These are phyloP conservation scores for Trichogramma evanescens DNA, from an alignment of 2,888 invertebrate species.

Conservation along the genomic window DNA sequence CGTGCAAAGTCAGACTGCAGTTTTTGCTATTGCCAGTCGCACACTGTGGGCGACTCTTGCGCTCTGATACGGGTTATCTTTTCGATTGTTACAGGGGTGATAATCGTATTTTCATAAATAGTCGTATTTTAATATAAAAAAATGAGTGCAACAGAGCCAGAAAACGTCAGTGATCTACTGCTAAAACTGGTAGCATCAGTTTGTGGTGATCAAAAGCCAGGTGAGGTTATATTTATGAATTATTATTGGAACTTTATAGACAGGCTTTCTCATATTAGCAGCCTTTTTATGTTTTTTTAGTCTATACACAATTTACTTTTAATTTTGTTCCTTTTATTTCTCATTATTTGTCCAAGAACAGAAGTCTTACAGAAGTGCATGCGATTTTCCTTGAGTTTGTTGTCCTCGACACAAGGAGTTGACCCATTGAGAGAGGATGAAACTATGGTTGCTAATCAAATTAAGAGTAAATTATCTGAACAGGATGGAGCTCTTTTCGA, in stretches of 20 bases:
- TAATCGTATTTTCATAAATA: not conserved
- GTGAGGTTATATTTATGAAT: conserved; percentile 27
- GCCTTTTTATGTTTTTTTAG: not conserved
- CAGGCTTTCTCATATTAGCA: too few relatives aligned
- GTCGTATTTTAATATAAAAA: not conserved
- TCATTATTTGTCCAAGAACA: conserved; percentile 11
- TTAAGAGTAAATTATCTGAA: conserved; percentile 37
- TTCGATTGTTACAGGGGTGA: too few relatives aligned
- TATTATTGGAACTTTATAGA: not conserved
- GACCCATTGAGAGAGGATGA: conserved; percentile 40
- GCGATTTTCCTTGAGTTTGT: conserved; percentile 37
- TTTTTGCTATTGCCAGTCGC: too few relatives aligned
- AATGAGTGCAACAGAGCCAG: conserved; percentile 37
- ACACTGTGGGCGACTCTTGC: too few relatives aligned
- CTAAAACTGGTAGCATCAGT: conserved; percentile 41
- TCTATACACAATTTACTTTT: not conserved
- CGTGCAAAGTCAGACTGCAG: too few relatives aligned
- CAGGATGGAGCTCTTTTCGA: conserved; percentile 38
- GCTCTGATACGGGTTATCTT: too few relatives aligned
- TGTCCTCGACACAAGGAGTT: conserved; percentile 39
- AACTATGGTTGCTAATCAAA: conserved; percentile 34
- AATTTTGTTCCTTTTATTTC: conserved; percentile 9
- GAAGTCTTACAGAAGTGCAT: conserved; percentile 36
- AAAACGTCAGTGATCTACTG: conserved; percentile 40
- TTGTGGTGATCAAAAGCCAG: conserved; percentile 43